Conservation (phyloP, 1,140 invertebrate genomes). For the Eupeodes corollae region DNA sequence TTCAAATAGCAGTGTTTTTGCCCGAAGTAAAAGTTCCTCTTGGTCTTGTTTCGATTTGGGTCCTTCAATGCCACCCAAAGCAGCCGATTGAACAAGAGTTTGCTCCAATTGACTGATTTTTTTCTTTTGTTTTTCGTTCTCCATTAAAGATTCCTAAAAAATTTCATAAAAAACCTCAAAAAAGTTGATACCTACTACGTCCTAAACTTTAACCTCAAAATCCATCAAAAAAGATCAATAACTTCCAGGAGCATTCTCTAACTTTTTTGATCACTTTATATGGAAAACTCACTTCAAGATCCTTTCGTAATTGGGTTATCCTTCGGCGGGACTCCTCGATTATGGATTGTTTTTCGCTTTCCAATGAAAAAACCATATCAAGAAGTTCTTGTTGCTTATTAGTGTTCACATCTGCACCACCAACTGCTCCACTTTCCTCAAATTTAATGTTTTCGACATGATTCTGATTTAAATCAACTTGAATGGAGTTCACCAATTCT, state of each 20-base stretch:
- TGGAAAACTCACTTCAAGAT: slow-evolving; percentile 31
- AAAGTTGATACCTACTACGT: too few relatives aligned
- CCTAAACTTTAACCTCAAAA: neutral
- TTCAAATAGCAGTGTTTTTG: slow-evolving; percentile 52
- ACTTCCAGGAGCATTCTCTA: neutral
- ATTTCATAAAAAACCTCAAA: too few relatives aligned
- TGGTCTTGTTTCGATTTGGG: slow-evolving; percentile 38
- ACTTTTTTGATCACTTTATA: neutral
- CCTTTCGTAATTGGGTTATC: slow-evolving; percentile 29
- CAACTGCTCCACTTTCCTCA: too few relatives aligned
- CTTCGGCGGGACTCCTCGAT: slow-evolving; percentile 31
- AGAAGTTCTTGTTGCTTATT: slow-evolving; percentile 23
- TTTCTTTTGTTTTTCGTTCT: slow-evolving; percentile 27
- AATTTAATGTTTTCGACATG: too few relatives aligned
- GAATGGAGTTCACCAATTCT: too few relatives aligned
- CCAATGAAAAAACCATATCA: slow-evolving; percentile 33
- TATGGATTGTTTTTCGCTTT: slow-evolving; percentile 33
- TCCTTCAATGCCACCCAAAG: slow-evolving; percentile 27
- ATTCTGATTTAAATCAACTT: too few relatives aligned
- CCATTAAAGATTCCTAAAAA: slow-evolving; percentile 18
- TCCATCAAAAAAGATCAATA: neutral
- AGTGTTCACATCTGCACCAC: too few relatives aligned
- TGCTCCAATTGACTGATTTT: slow-evolving; percentile 27
- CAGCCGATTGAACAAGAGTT: slow-evolving; percentile 28
- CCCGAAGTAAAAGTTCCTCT: slow-evolving; percentile 45